Evolutionary conservation across 1,140 invertebrate species (phyloP).

Genomic region (Pseudomyrmex gracilis): DNA sequence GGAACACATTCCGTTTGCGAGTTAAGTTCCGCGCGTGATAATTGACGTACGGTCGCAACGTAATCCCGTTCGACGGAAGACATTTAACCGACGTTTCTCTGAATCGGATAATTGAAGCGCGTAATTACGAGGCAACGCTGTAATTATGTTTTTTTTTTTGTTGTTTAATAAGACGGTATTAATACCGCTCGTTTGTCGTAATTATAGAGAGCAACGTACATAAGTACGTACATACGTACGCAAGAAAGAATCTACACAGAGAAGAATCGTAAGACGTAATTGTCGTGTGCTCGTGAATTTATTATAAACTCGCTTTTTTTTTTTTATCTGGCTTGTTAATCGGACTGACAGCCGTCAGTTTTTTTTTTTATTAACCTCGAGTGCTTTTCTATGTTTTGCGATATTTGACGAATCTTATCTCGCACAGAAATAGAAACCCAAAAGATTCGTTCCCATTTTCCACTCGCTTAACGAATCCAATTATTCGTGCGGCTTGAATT

Average conservation of each 20-base stretch:
- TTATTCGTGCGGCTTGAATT: too few species aligned
- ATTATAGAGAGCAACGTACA: constrained; percentile 26
- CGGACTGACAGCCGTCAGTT: too few species aligned
- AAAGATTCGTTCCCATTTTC: too few species aligned
- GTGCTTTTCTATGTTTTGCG: too few species aligned
- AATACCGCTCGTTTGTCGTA: constrained; percentile 53
- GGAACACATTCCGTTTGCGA: not conserved
- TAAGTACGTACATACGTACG: not conserved
- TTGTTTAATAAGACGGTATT: constrained; percentile 65
- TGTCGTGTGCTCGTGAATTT: not conserved
- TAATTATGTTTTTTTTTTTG: constrained; percentile 46
- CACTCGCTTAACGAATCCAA: too few species aligned
- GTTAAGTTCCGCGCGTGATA: not conserved
- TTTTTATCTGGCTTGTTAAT: not conserved
- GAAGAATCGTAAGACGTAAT: constrained; percentile 14
- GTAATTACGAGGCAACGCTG: constrained; percentile 31
- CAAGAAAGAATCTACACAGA: too few species aligned
- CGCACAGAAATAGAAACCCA: too few species aligned
- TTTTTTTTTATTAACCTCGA: too few species aligned
- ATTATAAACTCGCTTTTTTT: not conserved
- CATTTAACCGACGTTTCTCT: constrained; percentile 1
- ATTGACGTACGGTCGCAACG: too few species aligned
- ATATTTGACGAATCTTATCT: too few species aligned
- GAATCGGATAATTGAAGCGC: constrained; percentile 57
- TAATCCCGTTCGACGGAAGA: not conserved